phyloP scores from a whole-genome alignment of 1,140 invertebrate genomes.

The Lordiphosa collinella region DNA sequence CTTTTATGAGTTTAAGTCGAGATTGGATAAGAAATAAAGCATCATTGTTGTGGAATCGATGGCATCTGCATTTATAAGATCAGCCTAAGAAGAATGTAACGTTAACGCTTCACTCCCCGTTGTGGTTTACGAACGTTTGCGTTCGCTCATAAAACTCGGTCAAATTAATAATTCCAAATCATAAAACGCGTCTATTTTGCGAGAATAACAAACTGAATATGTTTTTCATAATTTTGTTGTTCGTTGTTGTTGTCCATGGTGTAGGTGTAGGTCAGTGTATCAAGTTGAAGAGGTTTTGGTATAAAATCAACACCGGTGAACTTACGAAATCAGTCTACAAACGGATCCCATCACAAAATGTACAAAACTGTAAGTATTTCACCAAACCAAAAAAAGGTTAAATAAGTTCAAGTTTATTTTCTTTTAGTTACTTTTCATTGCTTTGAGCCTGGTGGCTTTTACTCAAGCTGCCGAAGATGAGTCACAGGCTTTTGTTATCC shows the following conservation, averaged over 20 bases:
- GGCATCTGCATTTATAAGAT: constrained; percentile 32
- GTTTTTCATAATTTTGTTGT: constrained; percentile 20
- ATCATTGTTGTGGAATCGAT: constrained; percentile 22
- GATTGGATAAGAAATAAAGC: constrained; percentile 51
- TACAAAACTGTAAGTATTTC: constrained; percentile 44
- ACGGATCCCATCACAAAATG: constrained; percentile 26
- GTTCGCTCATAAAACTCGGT: constrained; percentile 54
- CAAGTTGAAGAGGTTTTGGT: constrained; percentile 12
- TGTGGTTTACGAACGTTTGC: background rate
- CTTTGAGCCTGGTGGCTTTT: constrained; percentile 31
- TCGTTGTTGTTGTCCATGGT: constrained; percentile 39
- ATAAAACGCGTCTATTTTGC: constrained; percentile 23
- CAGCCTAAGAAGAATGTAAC: constrained; percentile 32
- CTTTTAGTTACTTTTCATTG: constrained; percentile 38
- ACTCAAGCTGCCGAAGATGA: constrained; percentile 44
- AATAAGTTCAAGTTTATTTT: background rate
- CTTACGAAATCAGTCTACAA: constrained; percentile 40
- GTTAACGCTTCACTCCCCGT: constrained; percentile 5
- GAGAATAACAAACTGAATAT: too few relatives aligned
- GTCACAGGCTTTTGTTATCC: constrained; percentile 50
- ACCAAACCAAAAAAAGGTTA: background rate
- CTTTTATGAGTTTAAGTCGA: constrained; percentile 60
- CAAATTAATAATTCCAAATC: constrained; percentile 61
- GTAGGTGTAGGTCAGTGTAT: constrained; percentile 59
- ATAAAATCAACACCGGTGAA: constrained; percentile 41